Evolutionary conservation across 2,797 vertebrate species (phyloP).

Genomic region (Cebuella pygmaea): DNA sequence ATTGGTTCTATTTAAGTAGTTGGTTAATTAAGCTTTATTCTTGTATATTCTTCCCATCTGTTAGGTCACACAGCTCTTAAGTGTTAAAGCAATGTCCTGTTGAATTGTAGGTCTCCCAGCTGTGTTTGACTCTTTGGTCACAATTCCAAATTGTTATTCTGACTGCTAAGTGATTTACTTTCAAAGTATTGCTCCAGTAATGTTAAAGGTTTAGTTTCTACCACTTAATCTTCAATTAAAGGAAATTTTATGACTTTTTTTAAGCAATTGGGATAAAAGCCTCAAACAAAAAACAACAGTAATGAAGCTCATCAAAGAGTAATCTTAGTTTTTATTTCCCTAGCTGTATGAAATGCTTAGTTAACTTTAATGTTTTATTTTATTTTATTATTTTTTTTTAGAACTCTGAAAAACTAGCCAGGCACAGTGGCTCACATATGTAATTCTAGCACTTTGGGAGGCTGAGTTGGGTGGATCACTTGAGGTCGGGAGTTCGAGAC

Average conservation of each 20-base stretch:
- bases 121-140: background rate
- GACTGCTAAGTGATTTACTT: background rate
- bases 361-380: background rate
- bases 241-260: background rate
- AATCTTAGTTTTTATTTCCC: background rate
- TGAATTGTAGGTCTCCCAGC: background rate
- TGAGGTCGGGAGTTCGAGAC: no score
- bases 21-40: background rate
- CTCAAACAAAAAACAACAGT: background rate
- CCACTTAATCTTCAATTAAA: background rate
- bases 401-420: background rate
- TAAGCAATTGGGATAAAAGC: background rate
- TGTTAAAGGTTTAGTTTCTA: background rate
- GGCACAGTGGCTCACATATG: rapidly evolving
- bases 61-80: background rate
- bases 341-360: background rate
- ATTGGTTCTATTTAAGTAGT: conserved; percentile 6
- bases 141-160: background rate
- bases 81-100: background rate
- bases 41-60: background rate
- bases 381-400: background rate
- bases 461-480: no score
- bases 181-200: background rate
- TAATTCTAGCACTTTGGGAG: no score
- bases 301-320: background rate